These are phyloP conservation scores for Anagrus nilaparvatae DNA, from an alignment of 1,140 invertebrate species.

Conservation along the genomic window DNA sequence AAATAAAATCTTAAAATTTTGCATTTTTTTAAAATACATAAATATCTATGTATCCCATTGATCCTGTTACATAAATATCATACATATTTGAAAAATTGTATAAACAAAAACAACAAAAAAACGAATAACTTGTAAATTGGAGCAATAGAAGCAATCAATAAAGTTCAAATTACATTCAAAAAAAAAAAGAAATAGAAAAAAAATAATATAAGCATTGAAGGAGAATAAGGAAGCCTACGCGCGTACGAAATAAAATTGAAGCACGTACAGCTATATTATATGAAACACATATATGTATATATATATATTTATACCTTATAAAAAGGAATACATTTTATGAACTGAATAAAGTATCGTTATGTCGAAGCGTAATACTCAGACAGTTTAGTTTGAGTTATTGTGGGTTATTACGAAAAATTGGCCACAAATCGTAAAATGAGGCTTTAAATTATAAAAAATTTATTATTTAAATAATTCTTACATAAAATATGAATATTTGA, in stretches of 20 bases:
- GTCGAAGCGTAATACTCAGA: constrained; percentile 24
- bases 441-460: no score
- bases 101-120: no score
- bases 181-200: constrained; percentile 3
- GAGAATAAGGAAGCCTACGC: constrained; percentile 8
- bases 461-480: no score
- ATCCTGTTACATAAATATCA: no score
- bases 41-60: no score
- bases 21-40: no score
- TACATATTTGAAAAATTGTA: no score
- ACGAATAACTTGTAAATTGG: no score
- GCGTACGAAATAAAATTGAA: constrained; percentile 29
- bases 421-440: constrained; percentile 26
- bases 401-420: constrained; percentile 27
- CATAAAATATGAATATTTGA: no score
- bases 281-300: constrained; percentile 1
- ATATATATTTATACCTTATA: no score
- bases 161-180: constrained; percentile 10
- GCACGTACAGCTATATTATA: constrained; percentile 23
- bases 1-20: no score
- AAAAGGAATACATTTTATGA: constrained; percentile 32
- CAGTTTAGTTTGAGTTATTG: constrained; percentile 31
- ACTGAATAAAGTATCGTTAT: constrained; percentile 35
- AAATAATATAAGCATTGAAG: constrained; percentile 4
- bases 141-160: constrained; percentile 8